Evolutionary conservation across 2,113 vertebrate species (phyloP).

Genomic region (Theristicus caerulescens): DNA sequence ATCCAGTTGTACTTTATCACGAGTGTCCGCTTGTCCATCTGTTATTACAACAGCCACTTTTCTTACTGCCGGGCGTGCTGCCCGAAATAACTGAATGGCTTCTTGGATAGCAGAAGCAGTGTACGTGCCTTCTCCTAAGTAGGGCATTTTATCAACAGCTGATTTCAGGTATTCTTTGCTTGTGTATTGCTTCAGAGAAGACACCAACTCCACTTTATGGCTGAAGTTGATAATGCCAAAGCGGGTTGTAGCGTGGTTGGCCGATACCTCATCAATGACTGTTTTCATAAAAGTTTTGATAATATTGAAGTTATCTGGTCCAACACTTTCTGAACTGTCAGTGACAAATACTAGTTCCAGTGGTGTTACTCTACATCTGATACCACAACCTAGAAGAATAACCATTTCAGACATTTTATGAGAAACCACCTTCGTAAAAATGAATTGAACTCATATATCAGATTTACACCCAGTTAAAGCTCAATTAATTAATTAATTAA

Average conservation of each 20-base stretch:
- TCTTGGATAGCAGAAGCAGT: conserved; percentile 80
- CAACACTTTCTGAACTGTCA: conserved; percentile 90
- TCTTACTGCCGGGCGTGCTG: conserved; percentile 66
- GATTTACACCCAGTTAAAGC: neutral
- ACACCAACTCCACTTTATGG: conserved; percentile 75
- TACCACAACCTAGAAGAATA: conserved; percentile 79
- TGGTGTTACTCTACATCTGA: conserved; percentile 78
- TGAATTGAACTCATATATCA: neutral
- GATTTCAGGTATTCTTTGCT: conserved; percentile 72
- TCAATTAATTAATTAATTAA: neutral
- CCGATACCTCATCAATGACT: conserved; percentile 72
- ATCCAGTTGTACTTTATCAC: conserved; percentile 71
- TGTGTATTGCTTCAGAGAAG: conserved; percentile 72
- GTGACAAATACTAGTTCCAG: conserved; percentile 88
- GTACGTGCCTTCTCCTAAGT: conserved; percentile 85
- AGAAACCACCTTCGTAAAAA: neutral
- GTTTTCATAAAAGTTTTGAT: conserved; percentile 84
- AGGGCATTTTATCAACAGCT: conserved; percentile 79
- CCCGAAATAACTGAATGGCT: conserved; percentile 73
- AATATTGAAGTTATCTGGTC: conserved; percentile 83
- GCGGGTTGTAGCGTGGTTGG: conserved; percentile 59
- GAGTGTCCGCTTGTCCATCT: conserved; percentile 77
- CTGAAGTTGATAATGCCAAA: conserved; percentile 87
- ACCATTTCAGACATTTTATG: neutral
- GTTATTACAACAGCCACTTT: conserved; percentile 85